Percentiles rank a stretch among this genome's conserved stretches.
These are phyloP conservation scores for Harpalus rufipes DNA, from an alignment of 2,888 invertebrate species.

Conservation along the genomic window DNA sequence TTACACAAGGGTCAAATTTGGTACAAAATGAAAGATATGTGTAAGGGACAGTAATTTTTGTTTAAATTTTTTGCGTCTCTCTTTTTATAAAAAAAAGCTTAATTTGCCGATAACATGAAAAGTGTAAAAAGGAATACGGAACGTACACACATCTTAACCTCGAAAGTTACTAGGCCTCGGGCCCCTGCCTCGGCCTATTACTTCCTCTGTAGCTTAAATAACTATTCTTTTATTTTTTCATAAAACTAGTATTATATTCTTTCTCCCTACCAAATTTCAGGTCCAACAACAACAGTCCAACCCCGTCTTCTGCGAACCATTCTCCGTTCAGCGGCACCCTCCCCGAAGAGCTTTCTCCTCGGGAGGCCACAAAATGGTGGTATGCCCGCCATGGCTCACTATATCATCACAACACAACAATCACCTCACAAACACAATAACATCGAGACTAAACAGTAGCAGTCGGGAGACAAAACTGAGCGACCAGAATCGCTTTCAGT, in stretches of 20 bases:
- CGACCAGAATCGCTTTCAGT: conserved; percentile 12
- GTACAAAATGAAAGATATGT: too few species aligned
- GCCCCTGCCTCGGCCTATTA: too few species aligned
- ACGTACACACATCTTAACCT: too few species aligned
- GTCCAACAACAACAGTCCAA: conserved; percentile 87
- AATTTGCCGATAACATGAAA: too few species aligned
- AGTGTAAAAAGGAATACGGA: too few species aligned
- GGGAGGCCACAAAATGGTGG: conserved; percentile 32
- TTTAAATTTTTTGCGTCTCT: too few species aligned
- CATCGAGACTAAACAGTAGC: background rate
- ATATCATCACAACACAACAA: conserved; percentile 51
- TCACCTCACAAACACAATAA: conserved; percentile 19
- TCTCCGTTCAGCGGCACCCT: conserved; percentile 74
- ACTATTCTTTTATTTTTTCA: too few species aligned
- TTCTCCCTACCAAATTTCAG: conserved; percentile 82
- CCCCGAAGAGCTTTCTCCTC: conserved; percentile 66
- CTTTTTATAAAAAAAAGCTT: too few species aligned
- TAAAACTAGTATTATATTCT: background rate
- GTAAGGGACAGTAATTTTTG: too few species aligned
- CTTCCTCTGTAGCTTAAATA: too few species aligned
- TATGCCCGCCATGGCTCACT: conserved; percentile 57
- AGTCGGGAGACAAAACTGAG: conserved; percentile 23
- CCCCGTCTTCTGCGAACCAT: conserved; percentile 82
- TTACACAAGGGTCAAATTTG: too few species aligned
- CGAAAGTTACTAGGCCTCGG: too few species aligned